Evolutionary conservation across 2,888 invertebrate genomes (phyloP), one percentile per base, ranked within the genome.

Genomic region (Leucania comma): DNA sequence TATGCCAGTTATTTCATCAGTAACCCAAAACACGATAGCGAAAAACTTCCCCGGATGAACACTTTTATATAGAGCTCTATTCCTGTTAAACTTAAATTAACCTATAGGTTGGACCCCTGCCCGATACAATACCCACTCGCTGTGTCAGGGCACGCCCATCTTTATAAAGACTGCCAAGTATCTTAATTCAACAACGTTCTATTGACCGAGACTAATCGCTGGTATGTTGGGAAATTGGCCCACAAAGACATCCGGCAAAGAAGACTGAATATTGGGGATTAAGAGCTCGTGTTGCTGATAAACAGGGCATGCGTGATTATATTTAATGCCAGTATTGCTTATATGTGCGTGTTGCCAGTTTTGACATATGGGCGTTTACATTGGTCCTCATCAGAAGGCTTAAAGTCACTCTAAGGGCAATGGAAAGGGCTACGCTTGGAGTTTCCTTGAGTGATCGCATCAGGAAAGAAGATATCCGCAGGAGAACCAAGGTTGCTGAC

Each of bases 151-250:
- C 51, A 78, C 53, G 60, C 64, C 64, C 58, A 26, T 38, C 61
- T 59, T 14, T 20, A 54, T 35, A 46, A 54, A 58, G 35, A 57
- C 54, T 65, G 77, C 77, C 80, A 78, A 73, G 57, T 54, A 32
- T 73, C 73, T 56, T 73, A 22, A 42, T 38, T 54, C 22, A 68
- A 51, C 32, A 10, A 35, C n/a, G 22, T 46, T 32, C 32, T 51
- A 65, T 35, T 48, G 64, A 72, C 17, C 60, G 17, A 58, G 32
- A 65, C 48, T 75, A 78, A 78, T 62, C 58, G 48, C 2, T 61
- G 32, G n/a, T 48, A 20, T 26, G 29, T 53, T 46, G 22, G 22
- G 24, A 35, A 65, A 65, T 61, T 61, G 53, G 29, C 29, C 48
- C 24, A 61, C 9, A 42, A 38, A 59, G n/a, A 59, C 12, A 48